Percentiles rank a stretch among this genome's conserved stretches.
Evolutionary conservation across 1,140 invertebrate genomes (phyloP).

Genomic region (Diorhabda sublineata): DNA sequence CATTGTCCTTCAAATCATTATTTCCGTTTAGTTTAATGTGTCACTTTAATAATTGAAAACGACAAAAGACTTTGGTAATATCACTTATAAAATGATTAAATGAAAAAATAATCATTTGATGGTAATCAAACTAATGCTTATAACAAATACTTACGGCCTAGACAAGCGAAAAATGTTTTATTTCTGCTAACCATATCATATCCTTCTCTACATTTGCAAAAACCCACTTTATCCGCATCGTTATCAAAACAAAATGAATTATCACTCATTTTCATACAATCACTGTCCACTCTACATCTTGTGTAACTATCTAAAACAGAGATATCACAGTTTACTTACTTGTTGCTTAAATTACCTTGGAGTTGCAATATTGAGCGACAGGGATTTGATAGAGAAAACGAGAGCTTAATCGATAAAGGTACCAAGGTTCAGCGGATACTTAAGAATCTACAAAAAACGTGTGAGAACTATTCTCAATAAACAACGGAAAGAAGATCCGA

Average conservation of each 20-base stretch:
- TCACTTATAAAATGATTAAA: no score
- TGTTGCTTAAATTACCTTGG: no score
- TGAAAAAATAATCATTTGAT: no score
- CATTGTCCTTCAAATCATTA: no score
- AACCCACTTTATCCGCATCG: conserved; percentile 25
- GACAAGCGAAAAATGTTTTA: conserved; percentile 28
- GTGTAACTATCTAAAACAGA: conserved; percentile 28
- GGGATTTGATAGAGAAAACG: neutral
- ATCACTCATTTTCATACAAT: conserved; percentile 18
- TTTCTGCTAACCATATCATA: conserved; percentile 30
- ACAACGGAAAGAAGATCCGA: no score
- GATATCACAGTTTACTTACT: conserved; percentile 7
- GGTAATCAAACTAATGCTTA: neutral
- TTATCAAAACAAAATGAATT: conserved; percentile 35
- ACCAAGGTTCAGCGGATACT: no score
- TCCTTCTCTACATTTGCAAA: conserved; percentile 29
- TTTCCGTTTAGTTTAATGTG: no score
- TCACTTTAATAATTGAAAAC: no score
- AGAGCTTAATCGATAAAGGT: no score
- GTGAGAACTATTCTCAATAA: no score
- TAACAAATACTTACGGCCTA: conserved; percentile 22
- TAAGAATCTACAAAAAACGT: no score
- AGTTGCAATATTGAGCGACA: neutral
- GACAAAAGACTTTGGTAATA: no score
- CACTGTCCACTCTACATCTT: conserved; percentile 24